phyloP scores from a whole-genome alignment of 2,797 vertebrate genomes.

The Macropodus opercularis region DNA sequence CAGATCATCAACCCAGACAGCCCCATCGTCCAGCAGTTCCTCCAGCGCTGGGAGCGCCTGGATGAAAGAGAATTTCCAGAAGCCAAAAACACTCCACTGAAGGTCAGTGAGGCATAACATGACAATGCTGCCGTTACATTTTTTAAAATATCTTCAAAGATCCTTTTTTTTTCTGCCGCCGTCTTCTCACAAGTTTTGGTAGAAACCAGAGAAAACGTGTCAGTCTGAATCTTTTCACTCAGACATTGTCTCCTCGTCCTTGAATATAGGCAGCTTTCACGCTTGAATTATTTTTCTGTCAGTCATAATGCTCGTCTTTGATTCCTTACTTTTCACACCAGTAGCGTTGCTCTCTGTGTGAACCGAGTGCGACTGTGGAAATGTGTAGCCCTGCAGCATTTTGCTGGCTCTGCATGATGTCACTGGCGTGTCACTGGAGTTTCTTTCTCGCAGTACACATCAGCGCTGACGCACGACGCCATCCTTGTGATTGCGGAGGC shows the following conservation, averaged over 20 bases:
- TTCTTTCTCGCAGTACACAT: conserved; percentile 88
- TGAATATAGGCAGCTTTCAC: conserved; percentile 18
- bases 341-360: not conserved
- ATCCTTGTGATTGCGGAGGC: conserved; percentile 95
- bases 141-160: conserved; percentile 48
- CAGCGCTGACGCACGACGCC: conserved; percentile 94
- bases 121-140: conserved; percentile 33
- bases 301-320: conserved; percentile 18
- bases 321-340: conserved; percentile 14
- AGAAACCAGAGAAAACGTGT: conserved; percentile 29
- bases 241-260: conserved; percentile 32
- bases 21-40: conserved; percentile 95
- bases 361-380: not conserved
- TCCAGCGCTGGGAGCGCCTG: conserved; percentile 96
- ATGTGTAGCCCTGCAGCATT: conserved; percentile 22
- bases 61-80: conserved; percentile 98
- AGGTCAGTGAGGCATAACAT: conserved; percentile 79
- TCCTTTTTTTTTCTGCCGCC: not conserved
- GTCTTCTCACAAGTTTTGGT: conserved; percentile 24
- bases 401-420: conserved; percentile 20
- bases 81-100: conserved; percentile 92
- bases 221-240: conserved; percentile 29
- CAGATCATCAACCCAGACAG: conserved; percentile 97
- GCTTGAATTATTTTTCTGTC: conserved; percentile 6
- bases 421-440: conserved; percentile 21